Evolutionary conservation across 2,797 vertebrate species (phyloP).

Genomic region (Premnoplex brunnescens): DNA sequence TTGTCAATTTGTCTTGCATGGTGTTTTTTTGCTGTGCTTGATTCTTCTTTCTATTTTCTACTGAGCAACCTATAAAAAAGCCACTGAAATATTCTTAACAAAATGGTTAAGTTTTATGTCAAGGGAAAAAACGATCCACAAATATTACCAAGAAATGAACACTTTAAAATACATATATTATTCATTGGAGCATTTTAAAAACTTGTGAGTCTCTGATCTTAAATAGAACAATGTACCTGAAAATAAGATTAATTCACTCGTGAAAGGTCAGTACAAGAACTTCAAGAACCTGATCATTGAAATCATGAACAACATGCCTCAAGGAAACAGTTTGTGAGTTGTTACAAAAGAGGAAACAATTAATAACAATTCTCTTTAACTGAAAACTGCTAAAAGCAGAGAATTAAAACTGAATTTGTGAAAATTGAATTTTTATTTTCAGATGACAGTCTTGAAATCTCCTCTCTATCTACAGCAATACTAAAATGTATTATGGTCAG

Average conservation of each 20-base stretch:
- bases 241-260: not conserved
- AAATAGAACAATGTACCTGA: not conserved
- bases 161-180: not conserved
- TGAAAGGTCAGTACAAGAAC: not conserved
- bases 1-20: not conserved
- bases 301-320: not conserved
- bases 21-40: rapidly evolving
- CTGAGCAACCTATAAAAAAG: not conserved
- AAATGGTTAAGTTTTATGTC: not conserved
- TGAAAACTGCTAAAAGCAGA: not conserved
- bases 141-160: not conserved
- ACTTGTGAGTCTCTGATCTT: not conserved
- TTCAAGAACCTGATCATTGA: not conserved
- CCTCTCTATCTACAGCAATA: not conserved
- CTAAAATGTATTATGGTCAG: not conserved
- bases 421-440: not conserved
- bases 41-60: not conserved
- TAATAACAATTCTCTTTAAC: not conserved
- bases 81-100: not conserved
- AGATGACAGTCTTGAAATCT: not conserved
- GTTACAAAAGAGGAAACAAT: not conserved
- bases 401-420: not conserved
- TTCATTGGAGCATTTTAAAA: not conserved
- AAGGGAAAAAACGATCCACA: not conserved
- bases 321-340: not conserved